Base-by-base conservation (phyloP, 1,140 invertebrate species). In the Drosophila asahinai region DNA sequence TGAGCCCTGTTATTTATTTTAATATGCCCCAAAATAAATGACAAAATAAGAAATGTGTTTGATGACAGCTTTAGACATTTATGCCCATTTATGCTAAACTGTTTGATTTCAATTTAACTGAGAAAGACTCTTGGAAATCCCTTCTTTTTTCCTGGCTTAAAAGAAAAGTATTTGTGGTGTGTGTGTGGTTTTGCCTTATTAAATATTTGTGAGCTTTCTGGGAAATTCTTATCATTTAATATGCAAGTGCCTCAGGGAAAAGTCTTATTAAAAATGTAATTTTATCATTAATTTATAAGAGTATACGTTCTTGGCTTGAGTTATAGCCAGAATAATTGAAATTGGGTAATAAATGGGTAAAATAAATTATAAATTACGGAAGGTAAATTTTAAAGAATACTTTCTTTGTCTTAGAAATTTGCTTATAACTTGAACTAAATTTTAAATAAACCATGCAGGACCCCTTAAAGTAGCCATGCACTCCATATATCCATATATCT, bases 11-110 rank as follows among this genome's bases (percentile, higher is more conserved):
- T 87, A 84, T 90, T 90, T 81, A 84, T 81, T 90, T 81, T 73
- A 60, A 73, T 73, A 61, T 52, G 38, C 45, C 36, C 33, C 36
- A 38, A 71, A 73, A 73, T 73, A 73, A 86, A 74, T 86, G 81
- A 75, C 76, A 81, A 77, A 73, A 72, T 73, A 73, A 81, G 75
- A 74, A 91, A 80, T 90, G 79, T 90, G 70, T 86, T 89, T 82
- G 86, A 80, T 74, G 86, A 90, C 81, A 90, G 79, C 81, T 91
- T 72, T 82, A 86, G 86, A 90, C 75, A 80, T 90, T 86, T 90
- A 86, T 86, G 80, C 86, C 76, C 86, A 86, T 81, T 90, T 86
- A 89, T 83, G 83, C 83, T 86, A 89, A 89, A 79, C 83, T 89
- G 77, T 89, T 82, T 75, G 84, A 80, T 80, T 83, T 83, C 66